phyloP scores from a whole-genome alignment of 2,888 invertebrate genomes.

The Oxystoma pomonae region DNA sequence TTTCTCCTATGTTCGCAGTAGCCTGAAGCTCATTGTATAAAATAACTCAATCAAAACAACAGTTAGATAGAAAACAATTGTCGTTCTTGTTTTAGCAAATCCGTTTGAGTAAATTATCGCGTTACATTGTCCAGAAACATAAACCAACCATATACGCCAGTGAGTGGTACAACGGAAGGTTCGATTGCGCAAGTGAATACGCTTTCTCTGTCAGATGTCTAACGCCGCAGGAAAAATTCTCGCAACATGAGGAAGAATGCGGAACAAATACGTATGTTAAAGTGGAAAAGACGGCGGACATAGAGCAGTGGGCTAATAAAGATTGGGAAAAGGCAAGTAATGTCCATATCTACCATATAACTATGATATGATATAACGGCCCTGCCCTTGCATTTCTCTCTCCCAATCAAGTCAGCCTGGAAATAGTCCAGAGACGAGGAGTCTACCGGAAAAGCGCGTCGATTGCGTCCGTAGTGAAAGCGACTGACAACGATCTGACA shows the following conservation, averaged over 20 bases:
- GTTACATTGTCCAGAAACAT: constrained; percentile 47
- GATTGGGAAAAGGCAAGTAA: constrained; percentile 29
- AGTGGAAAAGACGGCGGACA: neutral
- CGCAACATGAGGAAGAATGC: neutral
- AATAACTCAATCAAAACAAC: no score
- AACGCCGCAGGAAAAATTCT: neutral
- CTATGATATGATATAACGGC: no score
- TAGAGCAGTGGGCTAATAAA: constrained; percentile 25
- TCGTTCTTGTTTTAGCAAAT: neutral
- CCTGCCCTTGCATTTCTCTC: no score
- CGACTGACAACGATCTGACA: no score
- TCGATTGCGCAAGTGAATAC: constrained; percentile 50
- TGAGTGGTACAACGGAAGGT: constrained; percentile 50
- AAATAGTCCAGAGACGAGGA: no score
- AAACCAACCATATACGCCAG: constrained; percentile 53
- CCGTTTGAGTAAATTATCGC: neutral
- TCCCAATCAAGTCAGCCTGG: no score
- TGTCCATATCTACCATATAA: no score
- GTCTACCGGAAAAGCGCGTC: no score
- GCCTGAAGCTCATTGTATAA: no score
- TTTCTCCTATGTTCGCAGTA: no score
- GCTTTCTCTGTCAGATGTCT: constrained; percentile 28
- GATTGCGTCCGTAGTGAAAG: no score
- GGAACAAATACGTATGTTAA: neutral
- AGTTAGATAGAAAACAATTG: no score